Conservation (phyloP, 2,888 invertebrate species). For the Yponomeuta malinellus region DNA sequence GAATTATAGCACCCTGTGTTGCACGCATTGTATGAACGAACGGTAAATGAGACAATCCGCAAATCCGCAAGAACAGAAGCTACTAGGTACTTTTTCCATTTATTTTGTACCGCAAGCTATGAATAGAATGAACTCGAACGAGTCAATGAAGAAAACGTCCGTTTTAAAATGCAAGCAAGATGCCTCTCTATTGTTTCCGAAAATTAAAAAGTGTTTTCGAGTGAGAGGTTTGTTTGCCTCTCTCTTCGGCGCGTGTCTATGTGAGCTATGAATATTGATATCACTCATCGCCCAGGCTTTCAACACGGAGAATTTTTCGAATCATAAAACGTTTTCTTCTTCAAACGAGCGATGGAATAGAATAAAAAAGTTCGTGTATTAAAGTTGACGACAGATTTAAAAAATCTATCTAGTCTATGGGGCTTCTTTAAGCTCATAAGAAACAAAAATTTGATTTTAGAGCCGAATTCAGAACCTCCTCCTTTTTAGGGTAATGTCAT, state of each 20-base stretch:
- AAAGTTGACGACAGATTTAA: no score
- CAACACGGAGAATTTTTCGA: constrained; percentile 4
- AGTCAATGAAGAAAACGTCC: neutral
- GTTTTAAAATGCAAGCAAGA: constrained; percentile 1
- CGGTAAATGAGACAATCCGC: no score
- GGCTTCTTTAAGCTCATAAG: no score
- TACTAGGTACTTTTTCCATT: neutral
- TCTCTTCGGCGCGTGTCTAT: constrained; percentile 41
- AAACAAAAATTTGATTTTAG: no score
- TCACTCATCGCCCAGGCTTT: constrained; percentile 31
- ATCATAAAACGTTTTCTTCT: constrained; percentile 17
- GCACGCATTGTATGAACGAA: no score
- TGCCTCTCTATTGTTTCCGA: constrained; percentile 27
- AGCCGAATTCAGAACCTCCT: no score
- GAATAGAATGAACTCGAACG: neutral
- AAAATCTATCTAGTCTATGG: no score
- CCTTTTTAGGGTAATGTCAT: no score
- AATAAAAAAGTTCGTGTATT: neutral
- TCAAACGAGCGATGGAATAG: neutral
- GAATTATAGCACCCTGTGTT: no score
- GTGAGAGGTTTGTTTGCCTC: constrained; percentile 22
- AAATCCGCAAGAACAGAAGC: no score
- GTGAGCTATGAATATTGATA: constrained; percentile 50
- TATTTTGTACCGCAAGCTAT: neutral
- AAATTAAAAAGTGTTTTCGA: constrained; percentile 31